Evolutionary conservation across 1,140 invertebrate species (phyloP).

Genomic region (Zaprionus gabonicus): DNA sequence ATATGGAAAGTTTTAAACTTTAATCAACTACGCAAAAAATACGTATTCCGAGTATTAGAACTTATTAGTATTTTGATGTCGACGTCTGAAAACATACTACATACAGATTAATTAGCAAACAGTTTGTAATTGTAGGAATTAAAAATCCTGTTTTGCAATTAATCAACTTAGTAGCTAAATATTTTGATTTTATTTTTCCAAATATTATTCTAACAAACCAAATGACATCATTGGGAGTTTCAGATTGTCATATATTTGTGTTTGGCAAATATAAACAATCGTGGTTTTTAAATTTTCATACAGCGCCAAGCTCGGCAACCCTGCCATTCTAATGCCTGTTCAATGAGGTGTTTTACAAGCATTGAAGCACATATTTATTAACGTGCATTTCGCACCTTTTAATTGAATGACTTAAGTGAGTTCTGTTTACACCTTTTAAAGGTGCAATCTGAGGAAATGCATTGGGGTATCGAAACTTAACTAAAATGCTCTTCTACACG

Average conservation of each 20-base stretch:
- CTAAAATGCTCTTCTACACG: not conserved
- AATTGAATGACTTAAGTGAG: conserved; percentile 28
- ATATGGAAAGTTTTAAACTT: no score
- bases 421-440: not conserved
- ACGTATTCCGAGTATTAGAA: not conserved
- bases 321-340: conserved; percentile 1
- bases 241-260: not conserved
- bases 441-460: not conserved
- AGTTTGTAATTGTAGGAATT: not conserved
- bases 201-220: not conserved
- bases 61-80: not conserved
- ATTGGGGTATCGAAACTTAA: not conserved
- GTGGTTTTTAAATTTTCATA: conserved; percentile 5
- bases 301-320: not conserved
- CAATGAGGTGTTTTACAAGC: conserved; percentile 17
- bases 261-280: conserved; percentile 4
- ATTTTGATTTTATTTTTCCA: not conserved
- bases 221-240: conserved; percentile 5
- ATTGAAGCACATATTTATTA: conserved; percentile 6
- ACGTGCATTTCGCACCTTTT: conserved; percentile 43
- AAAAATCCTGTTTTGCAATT: not conserved
- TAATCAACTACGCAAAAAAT: no score
- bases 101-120: not conserved
- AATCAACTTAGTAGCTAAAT: not conserved
- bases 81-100: not conserved